These are phyloP conservation scores for Himalopsyche japonica DNA, from an alignment of 2,888 invertebrate species.

Conservation along the genomic window DNA sequence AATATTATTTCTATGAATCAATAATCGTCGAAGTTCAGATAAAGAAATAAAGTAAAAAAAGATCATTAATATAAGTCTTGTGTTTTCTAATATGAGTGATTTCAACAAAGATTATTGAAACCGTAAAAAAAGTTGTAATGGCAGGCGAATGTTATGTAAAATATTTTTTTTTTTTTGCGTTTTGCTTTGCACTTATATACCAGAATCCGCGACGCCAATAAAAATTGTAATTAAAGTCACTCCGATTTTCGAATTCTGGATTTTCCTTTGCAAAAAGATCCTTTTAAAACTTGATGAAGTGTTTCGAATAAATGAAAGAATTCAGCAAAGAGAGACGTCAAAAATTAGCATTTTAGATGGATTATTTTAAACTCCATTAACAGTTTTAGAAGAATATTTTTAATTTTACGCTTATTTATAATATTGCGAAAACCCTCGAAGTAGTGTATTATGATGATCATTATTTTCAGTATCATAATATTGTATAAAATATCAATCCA, in stretches of 20 bases:
- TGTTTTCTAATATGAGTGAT: background rate
- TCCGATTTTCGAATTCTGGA: background rate
- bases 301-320: background rate
- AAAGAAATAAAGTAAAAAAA: background rate
- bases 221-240: background rate
- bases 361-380: background rate
- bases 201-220: background rate
- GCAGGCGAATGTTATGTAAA: background rate
- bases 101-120: background rate
- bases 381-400: background rate
- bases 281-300: background rate
- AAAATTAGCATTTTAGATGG: background rate
- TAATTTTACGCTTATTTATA: background rate
- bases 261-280: background rate
- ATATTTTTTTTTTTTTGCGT: background rate
- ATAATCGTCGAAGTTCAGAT: too few relatives aligned
- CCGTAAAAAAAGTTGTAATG: background rate
- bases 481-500: too few relatives aligned
- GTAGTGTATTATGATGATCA: background rate
- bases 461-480: too few relatives aligned
- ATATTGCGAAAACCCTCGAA: background rate
- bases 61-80: background rate
- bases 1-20: too few relatives aligned
- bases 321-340: background rate
- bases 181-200: background rate